Conservation (phyloP, 2,113 vertebrate genomes). For the Corydoras maculifer region DNA sequence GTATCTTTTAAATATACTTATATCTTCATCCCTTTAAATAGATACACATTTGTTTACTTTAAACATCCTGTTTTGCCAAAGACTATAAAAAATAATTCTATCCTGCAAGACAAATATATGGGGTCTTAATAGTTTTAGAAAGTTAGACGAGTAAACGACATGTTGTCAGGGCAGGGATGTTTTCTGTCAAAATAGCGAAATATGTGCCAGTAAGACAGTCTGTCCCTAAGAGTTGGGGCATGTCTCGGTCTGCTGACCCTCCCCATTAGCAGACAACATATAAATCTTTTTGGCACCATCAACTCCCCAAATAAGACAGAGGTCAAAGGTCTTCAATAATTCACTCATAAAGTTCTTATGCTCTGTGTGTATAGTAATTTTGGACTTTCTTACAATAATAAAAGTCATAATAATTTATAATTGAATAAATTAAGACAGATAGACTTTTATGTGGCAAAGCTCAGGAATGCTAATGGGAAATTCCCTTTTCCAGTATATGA, state of each 20-base stretch:
- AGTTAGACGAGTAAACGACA: neutral
- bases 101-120: too few species aligned
- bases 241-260: neutral
- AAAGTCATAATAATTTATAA: too few species aligned
- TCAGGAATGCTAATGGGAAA: constrained; percentile 18
- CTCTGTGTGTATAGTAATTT: neutral
- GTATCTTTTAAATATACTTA: neutral
- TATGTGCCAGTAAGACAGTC: neutral
- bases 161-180: neutral
- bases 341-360: neutral
- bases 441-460: constrained; percentile 9
- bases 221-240: neutral
- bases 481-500: constrained; percentile 9
- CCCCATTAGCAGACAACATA: constrained; percentile 17
- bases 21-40: neutral
- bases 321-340: neutral
- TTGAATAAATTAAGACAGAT: too few species aligned
- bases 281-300: neutral
- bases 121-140: neutral
- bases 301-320: constrained; percentile 4
- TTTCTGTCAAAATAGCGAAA: neutral
- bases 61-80: neutral
- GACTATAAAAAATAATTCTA: neutral
- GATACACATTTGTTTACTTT: constrained; percentile 1
- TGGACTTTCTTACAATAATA: neutral